These are phyloP conservation scores for Enchytraeus crypticus DNA, from an alignment of 2,888 invertebrate genomes.

Conservation along the genomic window DNA sequence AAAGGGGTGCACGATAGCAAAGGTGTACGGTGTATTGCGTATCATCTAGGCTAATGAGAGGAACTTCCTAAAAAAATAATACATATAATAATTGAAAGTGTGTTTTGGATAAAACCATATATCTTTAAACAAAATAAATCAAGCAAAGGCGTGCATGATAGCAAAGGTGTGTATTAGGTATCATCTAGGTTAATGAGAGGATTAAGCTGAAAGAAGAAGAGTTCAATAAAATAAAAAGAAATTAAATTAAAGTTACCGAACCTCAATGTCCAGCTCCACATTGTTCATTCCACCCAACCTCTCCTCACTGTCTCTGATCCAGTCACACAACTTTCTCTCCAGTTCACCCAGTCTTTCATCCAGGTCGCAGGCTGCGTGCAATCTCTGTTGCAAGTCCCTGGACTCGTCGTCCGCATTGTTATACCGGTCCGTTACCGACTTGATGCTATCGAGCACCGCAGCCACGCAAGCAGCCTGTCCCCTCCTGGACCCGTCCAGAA, in stretches of 20 bases:
- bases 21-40: no score
- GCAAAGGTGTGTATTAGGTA: no score
- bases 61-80: background rate
- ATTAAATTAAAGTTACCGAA: no score
- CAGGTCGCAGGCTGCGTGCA: conserved; percentile 69
- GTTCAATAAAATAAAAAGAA: no score
- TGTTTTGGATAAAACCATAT: background rate
- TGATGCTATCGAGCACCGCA: background rate
- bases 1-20: background rate
- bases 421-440: conserved; percentile 7
- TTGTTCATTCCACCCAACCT: conserved; percentile 50
- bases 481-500: background rate
- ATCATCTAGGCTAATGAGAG: no score
- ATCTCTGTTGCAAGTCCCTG: conserved; percentile 67
- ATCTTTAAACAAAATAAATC: background rate
- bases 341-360: conserved; percentile 80
- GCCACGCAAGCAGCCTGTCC: background rate
- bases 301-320: conserved; percentile 8
- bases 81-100: background rate
- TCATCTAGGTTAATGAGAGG: no score
- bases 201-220: no score
- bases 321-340: conserved; percentile 53
- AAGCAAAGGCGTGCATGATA: background rate
- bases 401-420: conserved; percentile 7
- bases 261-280: background rate